These are phyloP conservation scores for Agriotes lineatus DNA, from an alignment of 2,888 invertebrate genomes.

Conservation along the genomic window DNA sequence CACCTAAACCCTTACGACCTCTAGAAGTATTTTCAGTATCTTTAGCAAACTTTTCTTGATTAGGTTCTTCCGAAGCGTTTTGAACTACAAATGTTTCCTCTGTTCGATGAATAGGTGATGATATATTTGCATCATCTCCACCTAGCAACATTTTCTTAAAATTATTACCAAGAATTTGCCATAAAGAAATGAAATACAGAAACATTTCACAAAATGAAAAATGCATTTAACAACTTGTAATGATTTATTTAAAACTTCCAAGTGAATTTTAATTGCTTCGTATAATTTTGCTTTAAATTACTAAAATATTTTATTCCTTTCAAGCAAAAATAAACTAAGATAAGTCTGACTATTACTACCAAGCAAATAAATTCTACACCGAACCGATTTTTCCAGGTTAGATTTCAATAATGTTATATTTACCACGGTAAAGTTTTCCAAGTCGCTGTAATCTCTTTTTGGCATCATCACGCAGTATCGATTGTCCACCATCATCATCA, in stretches of 20 bases:
- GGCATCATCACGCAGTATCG: conserved; percentile 71
- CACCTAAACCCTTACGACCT: conserved; percentile 61
- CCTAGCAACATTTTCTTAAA: conserved; percentile 54
- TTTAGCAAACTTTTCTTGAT: background rate
- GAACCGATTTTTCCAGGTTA: too few relatives aligned
- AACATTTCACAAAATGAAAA: background rate
- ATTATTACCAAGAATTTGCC: too few relatives aligned
- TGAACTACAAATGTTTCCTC: conserved; percentile 77
- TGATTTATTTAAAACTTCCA: conserved; percentile 79
- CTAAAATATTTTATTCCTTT: too few relatives aligned
- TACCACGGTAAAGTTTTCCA: too few relatives aligned
- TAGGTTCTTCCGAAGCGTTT: conserved; percentile 43
- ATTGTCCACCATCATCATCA: conserved; percentile 53
- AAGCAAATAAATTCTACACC: too few relatives aligned
- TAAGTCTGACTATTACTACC: too few relatives aligned
- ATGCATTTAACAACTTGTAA: too few relatives aligned
- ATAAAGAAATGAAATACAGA: background rate
- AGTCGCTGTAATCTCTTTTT: too few relatives aligned
- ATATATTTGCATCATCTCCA: conserved; percentile 68
- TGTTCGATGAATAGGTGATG: conserved; percentile 84
- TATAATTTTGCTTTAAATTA: conserved; percentile 69
- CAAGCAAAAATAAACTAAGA: too few relatives aligned
- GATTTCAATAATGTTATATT: too few relatives aligned
- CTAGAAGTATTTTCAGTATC: conserved; percentile 49
- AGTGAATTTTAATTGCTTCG: conserved; percentile 76